Percentiles rank a stretch among this genome's conserved stretches.
Conservation (phyloP, 1,140 invertebrate species). For the Pseudomyrmex pallidus region DNA sequence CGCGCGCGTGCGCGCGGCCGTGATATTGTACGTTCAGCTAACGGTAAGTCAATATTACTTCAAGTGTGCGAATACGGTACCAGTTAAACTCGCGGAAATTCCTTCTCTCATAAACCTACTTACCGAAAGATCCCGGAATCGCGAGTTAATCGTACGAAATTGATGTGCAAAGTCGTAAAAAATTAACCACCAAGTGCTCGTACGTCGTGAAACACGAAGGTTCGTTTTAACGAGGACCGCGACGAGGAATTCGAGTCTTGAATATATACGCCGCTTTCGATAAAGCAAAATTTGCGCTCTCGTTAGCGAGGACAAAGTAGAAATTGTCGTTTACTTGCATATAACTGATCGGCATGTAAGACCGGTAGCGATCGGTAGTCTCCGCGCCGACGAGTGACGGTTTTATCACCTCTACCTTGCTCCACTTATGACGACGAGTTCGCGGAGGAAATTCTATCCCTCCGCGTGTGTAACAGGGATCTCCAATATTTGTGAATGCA, state of each 20-base stretch:
- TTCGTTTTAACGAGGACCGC: slow-evolving; percentile 2
- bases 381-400: slow-evolving; percentile 28
- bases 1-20: background rate
- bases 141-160: slow-evolving; percentile 28
- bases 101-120: slow-evolving; percentile 54
- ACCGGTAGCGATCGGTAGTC: slow-evolving; percentile 33
- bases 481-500: slow-evolving; percentile 41
- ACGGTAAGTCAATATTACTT: slow-evolving; percentile 59
- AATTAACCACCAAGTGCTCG: background rate
- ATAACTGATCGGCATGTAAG: slow-evolving; percentile 22
- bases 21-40: slow-evolving; percentile 55
- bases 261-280: slow-evolving; percentile 6
- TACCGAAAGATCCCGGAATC: slow-evolving; percentile 54
- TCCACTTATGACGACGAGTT: slow-evolving; percentile 59
- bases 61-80: slow-evolving; percentile 39
- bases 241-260: background rate
- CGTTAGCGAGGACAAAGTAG: slow-evolving; percentile 31
- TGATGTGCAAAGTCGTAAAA: slow-evolving; percentile 50
- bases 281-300: slow-evolving; percentile 4
- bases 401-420: slow-evolving; percentile 73
- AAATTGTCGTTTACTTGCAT: slow-evolving; percentile 42
- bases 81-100: slow-evolving; percentile 43
- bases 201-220: background rate
- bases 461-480: slow-evolving; percentile 3
- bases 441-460: slow-evolving; percentile 34